phyloP scores from a whole-genome alignment of 2,113 vertebrate species.

The Malurus elegans region DNA sequence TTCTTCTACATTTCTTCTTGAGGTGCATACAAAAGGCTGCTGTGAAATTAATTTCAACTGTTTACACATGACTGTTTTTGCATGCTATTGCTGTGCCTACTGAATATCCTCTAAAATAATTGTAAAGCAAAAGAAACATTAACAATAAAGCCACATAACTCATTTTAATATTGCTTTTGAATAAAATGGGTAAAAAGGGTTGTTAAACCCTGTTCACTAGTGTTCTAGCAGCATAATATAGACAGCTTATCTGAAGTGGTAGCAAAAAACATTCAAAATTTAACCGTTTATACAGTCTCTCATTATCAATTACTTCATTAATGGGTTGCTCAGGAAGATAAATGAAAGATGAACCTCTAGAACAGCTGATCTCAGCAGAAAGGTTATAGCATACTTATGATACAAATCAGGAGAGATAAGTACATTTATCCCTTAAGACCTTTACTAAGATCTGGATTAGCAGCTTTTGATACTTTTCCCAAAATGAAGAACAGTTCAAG shows the following conservation, averaged over 20 bases:
- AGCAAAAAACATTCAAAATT: not conserved
- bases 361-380: slow-evolving; percentile 7
- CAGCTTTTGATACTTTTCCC: not conserved
- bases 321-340: not conserved
- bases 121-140: not conserved
- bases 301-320: not conserved
- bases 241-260: not conserved
- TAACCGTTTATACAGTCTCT: not conserved
- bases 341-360: not conserved
- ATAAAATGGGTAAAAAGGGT: not conserved
- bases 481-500: not conserved
- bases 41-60: not conserved
- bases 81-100: not conserved
- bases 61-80: not conserved
- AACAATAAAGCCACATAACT: not conserved
- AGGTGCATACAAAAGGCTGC: not conserved
- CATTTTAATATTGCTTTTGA: not conserved
- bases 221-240: not conserved
- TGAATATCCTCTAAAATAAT: not conserved
- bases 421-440: slow-evolving; percentile 7
- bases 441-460: slow-evolving; percentile 25
- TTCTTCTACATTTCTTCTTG: too few species aligned
- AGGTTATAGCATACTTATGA: not conserved
- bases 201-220: not conserved
- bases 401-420: not conserved